phyloP scores from a whole-genome alignment of 2,113 vertebrate species.

The Xiphias gladius region DNA sequence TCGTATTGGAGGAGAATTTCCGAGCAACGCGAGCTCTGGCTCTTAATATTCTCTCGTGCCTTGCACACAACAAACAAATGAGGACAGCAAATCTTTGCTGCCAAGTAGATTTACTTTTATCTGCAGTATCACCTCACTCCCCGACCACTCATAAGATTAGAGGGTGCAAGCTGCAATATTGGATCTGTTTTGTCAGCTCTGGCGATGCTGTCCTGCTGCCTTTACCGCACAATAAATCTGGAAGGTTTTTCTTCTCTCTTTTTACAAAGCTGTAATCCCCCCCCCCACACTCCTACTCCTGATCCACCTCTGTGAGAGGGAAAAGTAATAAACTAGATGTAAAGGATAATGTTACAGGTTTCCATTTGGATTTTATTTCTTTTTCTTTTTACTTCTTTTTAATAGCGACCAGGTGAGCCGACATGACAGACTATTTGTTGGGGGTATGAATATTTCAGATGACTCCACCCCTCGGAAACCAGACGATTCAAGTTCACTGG shows the following conservation, averaged over 20 bases:
- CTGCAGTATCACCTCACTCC: conserved; percentile 66
- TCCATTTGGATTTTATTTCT: conserved; percentile 2
- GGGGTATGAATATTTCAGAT: too few relatives aligned
- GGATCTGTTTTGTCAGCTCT: conserved; percentile 77
- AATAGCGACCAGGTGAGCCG: neutral
- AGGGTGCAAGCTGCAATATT: conserved; percentile 66
- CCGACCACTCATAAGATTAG: conserved; percentile 78
- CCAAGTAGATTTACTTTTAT: conserved; percentile 81
- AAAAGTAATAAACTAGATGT: conserved; percentile 54
- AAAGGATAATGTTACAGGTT: conserved; percentile 29
- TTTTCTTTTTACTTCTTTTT: neutral
- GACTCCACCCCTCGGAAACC: neutral
- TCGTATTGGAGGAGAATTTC: conserved; percentile 39
- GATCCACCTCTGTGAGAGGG: conserved; percentile 7
- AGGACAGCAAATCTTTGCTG: conserved; percentile 77
- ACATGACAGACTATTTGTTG: too few relatives aligned
- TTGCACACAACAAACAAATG: conserved; percentile 77
- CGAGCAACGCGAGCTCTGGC: conserved; percentile 42
- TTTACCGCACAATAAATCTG: conserved; percentile 65
- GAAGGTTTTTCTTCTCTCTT: conserved; percentile 20
- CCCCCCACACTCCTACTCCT: neutral
- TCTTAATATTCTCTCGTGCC: conserved; percentile 58
- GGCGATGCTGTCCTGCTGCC: conserved; percentile 59
- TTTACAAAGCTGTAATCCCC: conserved; percentile 46
- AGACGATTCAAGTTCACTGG: neutral